These are phyloP conservation scores for Ridgeia piscesae DNA, from an alignment of 1,140 invertebrate species.

Conservation along the genomic window DNA sequence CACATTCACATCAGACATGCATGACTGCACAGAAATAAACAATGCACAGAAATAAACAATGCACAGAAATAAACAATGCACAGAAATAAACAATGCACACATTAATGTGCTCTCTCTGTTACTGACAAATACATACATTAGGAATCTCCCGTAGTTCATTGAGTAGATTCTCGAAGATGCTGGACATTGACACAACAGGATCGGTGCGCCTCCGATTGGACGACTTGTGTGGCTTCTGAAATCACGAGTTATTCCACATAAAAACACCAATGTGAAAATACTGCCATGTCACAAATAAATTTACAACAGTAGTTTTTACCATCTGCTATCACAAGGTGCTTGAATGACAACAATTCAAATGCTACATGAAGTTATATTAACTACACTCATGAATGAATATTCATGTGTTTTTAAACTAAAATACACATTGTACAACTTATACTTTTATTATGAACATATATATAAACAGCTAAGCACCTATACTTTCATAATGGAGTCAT, in stretches of 20 bases:
- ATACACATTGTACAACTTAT: no score
- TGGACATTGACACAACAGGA: conserved; percentile 91
- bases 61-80: background rate
- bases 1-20: background rate
- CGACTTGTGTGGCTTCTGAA: conserved; percentile 72
- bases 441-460: no score
- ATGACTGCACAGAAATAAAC: background rate
- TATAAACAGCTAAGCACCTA: no score
- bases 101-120: background rate
- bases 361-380: no score
- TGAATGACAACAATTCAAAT: no score
- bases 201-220: conserved; percentile 93
- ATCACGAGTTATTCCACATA: conserved; percentile 15
- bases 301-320: background rate
- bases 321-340: no score
- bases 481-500: no score
- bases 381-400: no score
- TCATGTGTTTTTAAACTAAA: no score
- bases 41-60: no score
- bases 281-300: background rate
- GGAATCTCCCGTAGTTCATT: conserved; percentile 91
- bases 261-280: background rate
- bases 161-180: conserved; percentile 87
- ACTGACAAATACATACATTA: conserved; percentile 62
- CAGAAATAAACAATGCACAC: background rate